Evolutionary conservation across 1,140 invertebrate species (phyloP).

Genomic region (Lucilia sericata): DNA sequence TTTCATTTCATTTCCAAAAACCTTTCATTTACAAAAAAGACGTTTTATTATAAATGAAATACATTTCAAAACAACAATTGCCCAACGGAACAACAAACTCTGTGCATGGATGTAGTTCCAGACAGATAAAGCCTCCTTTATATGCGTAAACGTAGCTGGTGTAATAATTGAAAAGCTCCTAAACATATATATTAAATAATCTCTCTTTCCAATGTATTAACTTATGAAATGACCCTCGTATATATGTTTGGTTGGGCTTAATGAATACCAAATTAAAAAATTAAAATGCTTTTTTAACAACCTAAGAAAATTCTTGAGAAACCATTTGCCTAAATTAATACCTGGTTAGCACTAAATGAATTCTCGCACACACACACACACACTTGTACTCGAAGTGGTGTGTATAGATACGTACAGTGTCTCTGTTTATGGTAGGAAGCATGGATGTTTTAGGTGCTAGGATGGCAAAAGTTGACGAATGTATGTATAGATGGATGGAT

Average conservation of each 20-base stretch:
- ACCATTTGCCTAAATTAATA: conserved; percentile 44
- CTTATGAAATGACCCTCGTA: background rate
- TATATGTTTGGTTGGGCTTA: background rate
- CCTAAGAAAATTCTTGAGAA: conserved; percentile 37
- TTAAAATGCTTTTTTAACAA: conserved; percentile 43
- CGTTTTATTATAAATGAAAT: conserved; percentile 12
- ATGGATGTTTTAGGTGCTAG: background rate
- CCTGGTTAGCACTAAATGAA: conserved; percentile 39
- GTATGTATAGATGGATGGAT: background rate
- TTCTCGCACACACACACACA: background rate
- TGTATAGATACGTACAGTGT: too few species aligned
- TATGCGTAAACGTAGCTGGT: background rate
- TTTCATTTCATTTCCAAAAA: background rate
- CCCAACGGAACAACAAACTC: too few species aligned
- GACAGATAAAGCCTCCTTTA: background rate
- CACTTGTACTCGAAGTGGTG: too few species aligned
- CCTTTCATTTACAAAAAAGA: background rate
- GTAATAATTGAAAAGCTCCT: background rate
- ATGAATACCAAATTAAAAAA: conserved; percentile 41
- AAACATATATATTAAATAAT: background rate
- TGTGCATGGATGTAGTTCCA: too few species aligned
- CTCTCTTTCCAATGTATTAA: background rate
- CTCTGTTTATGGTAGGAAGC: background rate
- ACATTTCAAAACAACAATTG: background rate
- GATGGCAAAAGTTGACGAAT: conserved; percentile 25